Evolutionary conservation across 2,113 vertebrate genomes (phyloP).

Genomic region (Hystrix brachyura): DNA sequence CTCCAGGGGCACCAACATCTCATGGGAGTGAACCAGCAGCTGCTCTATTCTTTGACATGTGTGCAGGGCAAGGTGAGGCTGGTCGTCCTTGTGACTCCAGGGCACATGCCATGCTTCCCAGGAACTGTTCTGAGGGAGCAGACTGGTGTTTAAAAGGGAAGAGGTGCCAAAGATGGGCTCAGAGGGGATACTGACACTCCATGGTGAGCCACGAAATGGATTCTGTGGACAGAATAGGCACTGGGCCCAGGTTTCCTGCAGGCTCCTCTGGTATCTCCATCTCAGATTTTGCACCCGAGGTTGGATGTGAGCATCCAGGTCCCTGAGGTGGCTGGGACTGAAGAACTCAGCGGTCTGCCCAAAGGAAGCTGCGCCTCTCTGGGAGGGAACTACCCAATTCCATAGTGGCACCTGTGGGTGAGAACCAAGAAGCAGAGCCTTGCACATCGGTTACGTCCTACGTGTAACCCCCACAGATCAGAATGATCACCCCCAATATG

Average conservation of each 20-base stretch:
- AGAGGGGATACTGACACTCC: background rate
- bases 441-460: background rate
- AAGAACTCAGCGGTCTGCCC: background rate
- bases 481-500: background rate
- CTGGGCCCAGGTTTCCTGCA: conserved; percentile 5
- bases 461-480: background rate
- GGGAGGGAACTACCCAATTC: background rate
- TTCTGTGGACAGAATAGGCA: background rate
- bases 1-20: background rate
- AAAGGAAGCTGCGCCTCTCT: background rate
- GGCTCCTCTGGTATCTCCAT: background rate
- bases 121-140: conserved; percentile 22
- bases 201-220: background rate
- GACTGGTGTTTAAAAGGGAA: conserved; percentile 38
- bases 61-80: background rate
- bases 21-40: background rate
- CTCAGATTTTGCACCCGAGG: conserved; percentile 24
- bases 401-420: conserved; percentile 1
- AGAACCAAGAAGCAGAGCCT: conserved; percentile 33
- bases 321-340: background rate
- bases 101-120: conserved; percentile 35
- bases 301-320: conserved; percentile 12
- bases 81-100: background rate
- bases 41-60: background rate
- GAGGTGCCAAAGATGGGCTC: background rate